phyloP scores from a whole-genome alignment of 2,113 vertebrate genomes.

The Heteronetta atricapilla region DNA sequence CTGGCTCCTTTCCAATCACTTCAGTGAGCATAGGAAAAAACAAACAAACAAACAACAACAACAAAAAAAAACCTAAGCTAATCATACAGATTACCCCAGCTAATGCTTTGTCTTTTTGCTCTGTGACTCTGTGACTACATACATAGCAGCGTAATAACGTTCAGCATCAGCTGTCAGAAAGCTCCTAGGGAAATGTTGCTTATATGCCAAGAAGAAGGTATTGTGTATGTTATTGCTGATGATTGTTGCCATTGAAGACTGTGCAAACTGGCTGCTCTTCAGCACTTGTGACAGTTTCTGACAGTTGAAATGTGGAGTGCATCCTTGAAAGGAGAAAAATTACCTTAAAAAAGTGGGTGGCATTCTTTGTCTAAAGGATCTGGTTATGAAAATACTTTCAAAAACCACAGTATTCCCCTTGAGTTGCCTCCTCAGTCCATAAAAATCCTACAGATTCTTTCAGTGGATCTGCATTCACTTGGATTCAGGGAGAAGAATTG shows the following conservation, averaged over 20 bases:
- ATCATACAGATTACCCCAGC: not conserved
- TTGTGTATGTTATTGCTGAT: not conserved
- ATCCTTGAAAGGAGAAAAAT: not conserved
- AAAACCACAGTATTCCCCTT: not conserved
- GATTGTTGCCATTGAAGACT: not conserved
- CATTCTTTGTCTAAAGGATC: not conserved
- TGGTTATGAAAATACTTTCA: too few relatives aligned
- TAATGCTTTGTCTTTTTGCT: not conserved
- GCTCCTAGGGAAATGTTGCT: not conserved
- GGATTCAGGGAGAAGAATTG: not conserved
- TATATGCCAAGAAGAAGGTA: not conserved
- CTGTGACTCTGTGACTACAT: not conserved
- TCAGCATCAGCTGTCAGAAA: not conserved
- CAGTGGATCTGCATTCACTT: not conserved
- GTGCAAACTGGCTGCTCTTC: not conserved
- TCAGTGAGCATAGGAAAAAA: not conserved
- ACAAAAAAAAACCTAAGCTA: too few relatives aligned
- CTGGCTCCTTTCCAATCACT: not conserved
- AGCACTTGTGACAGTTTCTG: not conserved
- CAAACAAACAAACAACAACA: too few relatives aligned
- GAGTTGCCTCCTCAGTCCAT: not conserved
- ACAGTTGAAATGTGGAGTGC: not conserved
- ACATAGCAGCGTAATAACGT: not conserved
- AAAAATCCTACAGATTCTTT: not conserved
- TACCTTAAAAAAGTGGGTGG: not conserved